phyloP scores from a whole-genome alignment of 2,888 invertebrate species.

The Stenichneumon culpator region DNA sequence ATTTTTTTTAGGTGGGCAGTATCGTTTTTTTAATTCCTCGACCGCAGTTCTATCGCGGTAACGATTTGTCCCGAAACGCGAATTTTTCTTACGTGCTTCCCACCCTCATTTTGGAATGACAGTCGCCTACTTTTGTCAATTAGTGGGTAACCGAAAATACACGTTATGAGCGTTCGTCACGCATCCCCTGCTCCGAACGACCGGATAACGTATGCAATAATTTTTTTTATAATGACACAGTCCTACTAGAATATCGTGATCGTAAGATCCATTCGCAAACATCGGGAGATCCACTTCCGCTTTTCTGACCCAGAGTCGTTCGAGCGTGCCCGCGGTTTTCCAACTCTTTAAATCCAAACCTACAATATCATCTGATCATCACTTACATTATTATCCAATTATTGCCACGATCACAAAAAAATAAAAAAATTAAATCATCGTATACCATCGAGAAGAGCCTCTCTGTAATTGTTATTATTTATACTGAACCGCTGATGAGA shows the following conservation, averaged over 20 bases:
- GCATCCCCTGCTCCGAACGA: conserved; percentile 31
- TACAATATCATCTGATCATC: conserved; percentile 6
- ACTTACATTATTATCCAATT: conserved; percentile 9
- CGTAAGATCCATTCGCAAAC: background rate
- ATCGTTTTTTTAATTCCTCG: background rate
- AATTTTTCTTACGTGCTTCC: background rate
- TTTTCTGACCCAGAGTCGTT: background rate
- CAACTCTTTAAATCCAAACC: background rate
- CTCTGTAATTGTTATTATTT: conserved; percentile 9
- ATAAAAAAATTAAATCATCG: background rate
- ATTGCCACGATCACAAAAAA: background rate
- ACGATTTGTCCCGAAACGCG: background rate
- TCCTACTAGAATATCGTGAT: background rate
- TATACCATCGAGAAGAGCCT: background rate
- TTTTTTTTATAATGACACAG: conserved; percentile 24
- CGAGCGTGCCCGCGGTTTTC: background rate
- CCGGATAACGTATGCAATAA: conserved; percentile 28
- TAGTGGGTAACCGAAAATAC: background rate
- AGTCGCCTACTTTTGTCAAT: conserved; percentile 46
- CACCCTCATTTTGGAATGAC: conserved; percentile 27
- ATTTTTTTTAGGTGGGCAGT: background rate
- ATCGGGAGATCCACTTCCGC: conserved; percentile 8
- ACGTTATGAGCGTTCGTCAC: conserved; percentile 32
- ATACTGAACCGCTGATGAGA: background rate
- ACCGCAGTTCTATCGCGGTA: background rate